These are phyloP conservation scores for Drosophila persimilis DNA, from an alignment of 1,140 invertebrate genomes.

Conservation along the genomic window DNA sequence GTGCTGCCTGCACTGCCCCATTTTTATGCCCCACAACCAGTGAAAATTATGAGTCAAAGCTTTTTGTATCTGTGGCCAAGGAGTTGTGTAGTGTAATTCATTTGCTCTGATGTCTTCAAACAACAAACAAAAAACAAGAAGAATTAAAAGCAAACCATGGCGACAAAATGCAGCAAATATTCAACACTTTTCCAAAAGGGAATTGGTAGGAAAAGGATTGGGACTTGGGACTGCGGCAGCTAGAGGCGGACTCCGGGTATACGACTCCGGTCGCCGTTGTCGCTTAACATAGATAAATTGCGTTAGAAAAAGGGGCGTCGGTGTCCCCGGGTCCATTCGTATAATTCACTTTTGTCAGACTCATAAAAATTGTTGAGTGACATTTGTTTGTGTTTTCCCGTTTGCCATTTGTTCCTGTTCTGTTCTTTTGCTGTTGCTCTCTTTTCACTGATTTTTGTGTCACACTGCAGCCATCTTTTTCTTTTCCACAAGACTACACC, in stretches of 20 bases:
- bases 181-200: conserved; percentile 64
- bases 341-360: conserved; percentile 82
- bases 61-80: conserved; percentile 59
- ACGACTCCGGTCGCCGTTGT: conserved; percentile 50
- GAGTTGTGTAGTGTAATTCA: conserved; percentile 74
- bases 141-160: conserved; percentile 63
- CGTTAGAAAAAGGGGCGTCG: conserved; percentile 79
- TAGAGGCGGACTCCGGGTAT: background rate
- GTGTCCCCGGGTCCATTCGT: conserved; percentile 75
- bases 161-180: conserved; percentile 73
- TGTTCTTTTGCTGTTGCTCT: conserved; percentile 33
- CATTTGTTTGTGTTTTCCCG: conserved; percentile 81
- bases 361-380: conserved; percentile 81
- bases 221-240: conserved; percentile 9
- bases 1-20: background rate
- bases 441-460: conserved; percentile 76
- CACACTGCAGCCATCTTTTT: conserved; percentile 74
- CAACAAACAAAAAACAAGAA: conserved; percentile 20
- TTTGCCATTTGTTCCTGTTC: conserved; percentile 52
- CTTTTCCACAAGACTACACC: conserved; percentile 66
- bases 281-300: conserved; percentile 79
- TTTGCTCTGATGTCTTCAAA: conserved; percentile 47
- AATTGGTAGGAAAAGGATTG: background rate
- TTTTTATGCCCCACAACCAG: conserved; percentile 28
- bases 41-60: conserved; percentile 68